These are phyloP conservation scores for Sarcophaga carnaria DNA, from an alignment of 2,888 invertebrate genomes.

Conservation along the genomic window DNA sequence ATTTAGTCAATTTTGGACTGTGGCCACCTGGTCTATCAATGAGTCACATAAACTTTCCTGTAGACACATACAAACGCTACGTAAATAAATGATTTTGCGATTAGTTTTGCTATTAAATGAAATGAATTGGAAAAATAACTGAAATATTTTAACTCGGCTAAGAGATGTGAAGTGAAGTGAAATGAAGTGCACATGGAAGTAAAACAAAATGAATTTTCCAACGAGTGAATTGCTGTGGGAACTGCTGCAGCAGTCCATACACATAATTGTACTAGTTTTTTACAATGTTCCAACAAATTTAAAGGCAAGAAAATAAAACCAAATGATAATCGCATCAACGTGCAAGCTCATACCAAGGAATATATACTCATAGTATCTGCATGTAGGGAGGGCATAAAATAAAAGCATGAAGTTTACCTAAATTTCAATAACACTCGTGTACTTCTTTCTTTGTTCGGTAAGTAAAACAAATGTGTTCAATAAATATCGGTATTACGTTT, in stretches of 20 bases:
- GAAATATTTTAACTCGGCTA: not conserved
- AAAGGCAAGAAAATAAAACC: not conserved
- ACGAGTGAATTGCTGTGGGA: not conserved
- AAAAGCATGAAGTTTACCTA: conserved; percentile 40
- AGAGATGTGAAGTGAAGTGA: too few relatives aligned
- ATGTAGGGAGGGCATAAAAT: not conserved
- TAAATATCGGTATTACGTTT: conserved; percentile 53
- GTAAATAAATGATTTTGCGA: not conserved
- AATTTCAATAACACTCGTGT: conserved; percentile 56
- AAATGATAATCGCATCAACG: not conserved
- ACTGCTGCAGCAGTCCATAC: not conserved
- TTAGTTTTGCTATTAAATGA: not conserved
- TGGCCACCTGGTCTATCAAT: too few relatives aligned
- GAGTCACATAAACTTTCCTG: too few relatives aligned
- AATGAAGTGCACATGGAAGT: not conserved
- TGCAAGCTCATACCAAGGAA: not conserved
- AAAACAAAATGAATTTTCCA: not conserved
- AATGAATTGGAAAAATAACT: not conserved
- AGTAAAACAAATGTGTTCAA: conserved; percentile 66
- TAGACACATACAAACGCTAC: not conserved
- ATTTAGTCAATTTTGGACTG: too few relatives aligned
- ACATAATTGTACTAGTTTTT: not conserved
- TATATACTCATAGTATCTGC: too few relatives aligned
- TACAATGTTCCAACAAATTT: not conserved
- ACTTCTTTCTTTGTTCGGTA: conserved; percentile 17